Evolutionary conservation across 2,888 invertebrate species (phyloP).

Genomic region (Agrotis segetum): DNA sequence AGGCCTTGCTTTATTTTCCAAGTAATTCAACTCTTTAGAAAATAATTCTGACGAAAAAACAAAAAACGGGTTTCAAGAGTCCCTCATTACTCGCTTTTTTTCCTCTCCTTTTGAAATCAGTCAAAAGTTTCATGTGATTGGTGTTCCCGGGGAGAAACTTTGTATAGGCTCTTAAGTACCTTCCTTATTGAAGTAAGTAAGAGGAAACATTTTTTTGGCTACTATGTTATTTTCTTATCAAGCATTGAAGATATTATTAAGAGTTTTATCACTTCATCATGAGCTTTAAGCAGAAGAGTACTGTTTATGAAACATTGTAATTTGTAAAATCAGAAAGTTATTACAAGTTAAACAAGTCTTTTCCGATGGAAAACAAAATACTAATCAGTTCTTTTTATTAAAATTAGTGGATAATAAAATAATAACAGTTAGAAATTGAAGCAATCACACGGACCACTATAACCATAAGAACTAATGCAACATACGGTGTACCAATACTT

Average conservation of each 20-base stretch:
- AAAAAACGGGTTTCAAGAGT: slow-evolving; percentile 45
- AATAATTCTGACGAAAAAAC: slow-evolving; percentile 56
- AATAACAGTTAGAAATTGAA: too few relatives aligned
- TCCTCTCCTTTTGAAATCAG: slow-evolving; percentile 50
- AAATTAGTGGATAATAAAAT: too few relatives aligned
- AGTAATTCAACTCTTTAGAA: slow-evolving; percentile 49
- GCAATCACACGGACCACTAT: too few relatives aligned
- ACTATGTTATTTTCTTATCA: slow-evolving; percentile 38
- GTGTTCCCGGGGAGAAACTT: slow-evolving; percentile 55
- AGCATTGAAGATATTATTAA: slow-evolving; percentile 20
- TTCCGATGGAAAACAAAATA: too few relatives aligned
- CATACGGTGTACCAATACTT: neutral
- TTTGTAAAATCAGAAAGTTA: neutral
- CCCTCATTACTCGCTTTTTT: slow-evolving; percentile 49
- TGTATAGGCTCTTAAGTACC: slow-evolving; percentile 52
- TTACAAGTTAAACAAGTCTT: too few relatives aligned
- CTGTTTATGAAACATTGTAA: neutral
- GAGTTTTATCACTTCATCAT: neutral
- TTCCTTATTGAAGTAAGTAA: slow-evolving; percentile 40
- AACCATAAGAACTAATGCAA: neutral
- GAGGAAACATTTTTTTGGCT: slow-evolving; percentile 47
- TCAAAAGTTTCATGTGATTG: slow-evolving; percentile 62
- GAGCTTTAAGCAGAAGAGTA: neutral
- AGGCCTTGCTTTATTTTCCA: slow-evolving; percentile 23
- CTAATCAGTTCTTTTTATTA: too few relatives aligned